Evolutionary conservation across 2,113 vertebrate genomes (phyloP).

Genomic region (Rhipidura dahli): DNA sequence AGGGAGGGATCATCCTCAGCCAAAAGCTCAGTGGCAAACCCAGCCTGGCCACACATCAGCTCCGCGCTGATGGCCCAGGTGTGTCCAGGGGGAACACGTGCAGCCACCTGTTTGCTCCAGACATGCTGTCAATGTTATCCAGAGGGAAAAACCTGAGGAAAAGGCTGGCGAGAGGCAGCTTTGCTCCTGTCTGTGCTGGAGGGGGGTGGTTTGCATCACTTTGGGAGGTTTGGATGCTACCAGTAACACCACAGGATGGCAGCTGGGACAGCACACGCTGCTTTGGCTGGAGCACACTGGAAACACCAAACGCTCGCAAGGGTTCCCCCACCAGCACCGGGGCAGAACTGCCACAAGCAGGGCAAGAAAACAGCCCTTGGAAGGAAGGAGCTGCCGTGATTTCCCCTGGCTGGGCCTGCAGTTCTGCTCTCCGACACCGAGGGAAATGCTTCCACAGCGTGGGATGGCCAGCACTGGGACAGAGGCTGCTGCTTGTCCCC

Average conservation of each 20-base stretch:
- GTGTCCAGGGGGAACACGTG: not conserved
- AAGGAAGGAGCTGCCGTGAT: not conserved
- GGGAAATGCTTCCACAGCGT: not conserved
- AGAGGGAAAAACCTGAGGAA: not conserved
- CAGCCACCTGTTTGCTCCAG: not conserved
- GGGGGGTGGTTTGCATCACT: not conserved
- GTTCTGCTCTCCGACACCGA: fast-evolving
- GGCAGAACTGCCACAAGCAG: not conserved
- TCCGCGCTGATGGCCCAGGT: fast-evolving
- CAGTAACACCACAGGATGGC: fast-evolving
- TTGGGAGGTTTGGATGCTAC: not conserved
- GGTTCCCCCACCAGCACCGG: fast-evolving
- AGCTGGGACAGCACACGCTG: fast-evolving
- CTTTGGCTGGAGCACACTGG: not conserved
- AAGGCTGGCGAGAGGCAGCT: not conserved
- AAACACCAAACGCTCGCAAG: fast-evolving
- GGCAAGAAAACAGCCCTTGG: not conserved
- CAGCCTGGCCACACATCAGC: not conserved
- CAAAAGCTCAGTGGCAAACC: not conserved
- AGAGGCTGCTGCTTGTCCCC: not conserved
- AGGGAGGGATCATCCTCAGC: not conserved
- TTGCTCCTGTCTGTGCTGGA: fast-evolving
- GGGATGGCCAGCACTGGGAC: not conserved
- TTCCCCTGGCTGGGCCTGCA: not conserved
- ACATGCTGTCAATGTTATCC: fast-evolving